Evolutionary conservation across 2,888 invertebrate genomes (phyloP).

Genomic region (Lissocephala sabroskyi): DNA sequence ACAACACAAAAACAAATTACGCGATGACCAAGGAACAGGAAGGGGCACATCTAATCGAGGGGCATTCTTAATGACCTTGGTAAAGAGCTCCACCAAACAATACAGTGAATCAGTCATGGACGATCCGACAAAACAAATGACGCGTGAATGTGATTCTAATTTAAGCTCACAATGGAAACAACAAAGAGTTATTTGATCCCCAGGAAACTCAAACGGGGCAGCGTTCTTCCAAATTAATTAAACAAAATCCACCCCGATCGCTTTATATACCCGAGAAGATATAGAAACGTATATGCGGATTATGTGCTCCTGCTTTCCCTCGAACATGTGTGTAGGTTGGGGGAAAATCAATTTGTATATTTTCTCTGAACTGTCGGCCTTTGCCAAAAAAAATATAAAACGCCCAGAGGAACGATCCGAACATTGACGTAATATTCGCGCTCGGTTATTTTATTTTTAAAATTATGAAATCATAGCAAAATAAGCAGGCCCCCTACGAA

Average conservation of each 20-base stretch:
- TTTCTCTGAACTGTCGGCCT: slow-evolving; percentile 33
- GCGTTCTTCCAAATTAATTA: too few relatives aligned
- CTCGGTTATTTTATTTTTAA: slow-evolving; percentile 47
- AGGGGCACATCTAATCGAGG: neutral
- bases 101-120: too few relatives aligned
- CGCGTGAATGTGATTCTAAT: too few relatives aligned
- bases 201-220: too few relatives aligned
- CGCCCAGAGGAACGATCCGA: slow-evolving; percentile 10
- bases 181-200: slow-evolving; percentile 46
- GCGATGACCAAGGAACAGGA: neutral
- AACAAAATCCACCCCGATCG: too few relatives aligned
- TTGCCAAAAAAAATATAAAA: slow-evolving; percentile 50
- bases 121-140: too few relatives aligned
- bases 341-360: neutral
- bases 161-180: too few relatives aligned
- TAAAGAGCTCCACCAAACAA: too few relatives aligned
- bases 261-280: too few relatives aligned
- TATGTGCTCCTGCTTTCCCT: slow-evolving; percentile 16
- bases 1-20: slow-evolving; percentile 35
- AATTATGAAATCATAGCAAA: slow-evolving; percentile 59
- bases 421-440: slow-evolving; percentile 53
- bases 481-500: slow-evolving; percentile 3
- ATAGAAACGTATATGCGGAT: too few relatives aligned
- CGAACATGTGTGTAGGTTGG: slow-evolving; percentile 32
- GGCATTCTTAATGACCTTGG: too few relatives aligned